Base-by-base conservation (phyloP, 2,797 vertebrate genomes). In the Gadopsis bispinosus region DNA sequence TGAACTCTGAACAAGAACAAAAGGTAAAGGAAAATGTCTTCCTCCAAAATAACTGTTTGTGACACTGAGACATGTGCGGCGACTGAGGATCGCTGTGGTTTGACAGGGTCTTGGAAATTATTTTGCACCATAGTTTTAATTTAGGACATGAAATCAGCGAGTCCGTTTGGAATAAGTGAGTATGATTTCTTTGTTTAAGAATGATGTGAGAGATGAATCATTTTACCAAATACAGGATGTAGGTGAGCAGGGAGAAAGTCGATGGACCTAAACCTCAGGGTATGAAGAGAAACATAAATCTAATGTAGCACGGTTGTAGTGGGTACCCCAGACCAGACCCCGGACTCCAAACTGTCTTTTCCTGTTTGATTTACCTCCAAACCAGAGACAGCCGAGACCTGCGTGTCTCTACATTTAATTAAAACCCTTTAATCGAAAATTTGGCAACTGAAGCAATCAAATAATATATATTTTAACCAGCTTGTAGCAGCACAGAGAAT, bases 201-300 rank as follows among this genome's bases (percentile, higher is more conserved):
- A 87, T 88, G 71, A 85, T 63, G 68, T 65, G 76, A 81, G 82
- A 69, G 58, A 85, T 88, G 19, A 85, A 77, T 81, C 12, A 58
- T 88, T 90, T 87, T 87, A 88, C 91, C 90, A 93, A 92, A 93
- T 88, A 87, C 48, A 73, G 70, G 88, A 91, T 83, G 87, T 84
- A 86, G 76, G 84, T 64, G 86, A 88, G 83, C 69, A 73, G 72
- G 14, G 74, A 86, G 82, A 82, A 61, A 87, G 87, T 76, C 26
- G 50, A 83, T 85, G 88, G 91, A 94, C 87, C 83, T 91, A 88
- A 94, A 94, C 90, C 96, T 96, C 95, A 96, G 95, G 95, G 94
- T 93, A 93, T 93, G 93, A 93, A 92, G 85, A 92, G 86, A 93
- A 85, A 90, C 80, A 86, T 65, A 81, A 79, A 79, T 84, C 79